Evolutionary conservation across 2,888 invertebrate genomes (phyloP).

Genomic region (Muscina levida): DNA sequence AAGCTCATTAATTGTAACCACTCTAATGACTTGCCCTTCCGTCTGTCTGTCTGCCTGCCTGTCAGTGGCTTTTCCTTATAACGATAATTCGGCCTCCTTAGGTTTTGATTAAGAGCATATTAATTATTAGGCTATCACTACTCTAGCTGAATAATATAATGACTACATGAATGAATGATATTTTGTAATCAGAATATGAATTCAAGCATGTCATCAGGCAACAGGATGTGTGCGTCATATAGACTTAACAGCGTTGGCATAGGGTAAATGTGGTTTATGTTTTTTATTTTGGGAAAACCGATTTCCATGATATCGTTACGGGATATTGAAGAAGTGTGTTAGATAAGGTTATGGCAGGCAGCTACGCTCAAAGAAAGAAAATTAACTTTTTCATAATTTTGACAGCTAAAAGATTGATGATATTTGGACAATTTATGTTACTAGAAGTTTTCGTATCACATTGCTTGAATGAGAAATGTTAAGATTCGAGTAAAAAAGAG

Average conservation of each 20-base stretch:
- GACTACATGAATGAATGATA: conserved; percentile 42
- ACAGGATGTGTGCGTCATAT: conserved; percentile 53
- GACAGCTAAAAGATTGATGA: conserved; percentile 26
- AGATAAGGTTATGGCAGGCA: conserved; percentile 41
- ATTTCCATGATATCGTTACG: conserved; percentile 1
- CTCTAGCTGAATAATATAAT: conserved; percentile 44
- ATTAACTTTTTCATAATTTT: conserved; percentile 41
- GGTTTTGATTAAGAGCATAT: conserved; percentile 74
- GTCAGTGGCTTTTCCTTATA: background rate
- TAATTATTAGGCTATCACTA: conserved; percentile 73
- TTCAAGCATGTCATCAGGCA: conserved; percentile 60
- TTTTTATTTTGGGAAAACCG: background rate
- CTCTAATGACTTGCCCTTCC: background rate
- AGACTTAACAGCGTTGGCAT: background rate
- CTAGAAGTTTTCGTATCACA: no score
- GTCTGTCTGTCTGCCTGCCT: background rate
- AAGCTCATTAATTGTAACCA: conserved; percentile 53
- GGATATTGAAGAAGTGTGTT: conserved; percentile 25
- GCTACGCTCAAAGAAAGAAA: background rate
- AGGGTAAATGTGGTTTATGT: conserved; percentile 40
- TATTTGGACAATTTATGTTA: no score
- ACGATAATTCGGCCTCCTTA: conserved; percentile 59
- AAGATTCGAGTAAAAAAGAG: no score
- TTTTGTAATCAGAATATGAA: conserved; percentile 62
- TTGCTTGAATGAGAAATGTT: no score